These are phyloP conservation scores for Polyommatus iphigenia DNA, from an alignment of 2,888 invertebrate genomes.

Conservation along the genomic window DNA sequence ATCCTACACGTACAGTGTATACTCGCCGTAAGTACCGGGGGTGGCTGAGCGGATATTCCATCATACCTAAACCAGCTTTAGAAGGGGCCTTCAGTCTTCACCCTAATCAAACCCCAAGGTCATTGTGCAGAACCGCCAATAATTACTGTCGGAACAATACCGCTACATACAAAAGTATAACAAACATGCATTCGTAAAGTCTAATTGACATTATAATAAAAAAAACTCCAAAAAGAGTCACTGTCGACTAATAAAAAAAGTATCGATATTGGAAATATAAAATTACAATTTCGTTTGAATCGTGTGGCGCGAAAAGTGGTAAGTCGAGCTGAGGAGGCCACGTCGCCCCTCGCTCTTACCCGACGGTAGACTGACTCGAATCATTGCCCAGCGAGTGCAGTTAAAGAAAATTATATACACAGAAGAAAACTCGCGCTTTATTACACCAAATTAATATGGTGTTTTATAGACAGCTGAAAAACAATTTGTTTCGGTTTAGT, in stretches of 20 bases:
- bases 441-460: neutral
- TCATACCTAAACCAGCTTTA: conserved; percentile 45
- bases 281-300: conserved; percentile 24
- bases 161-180: neutral
- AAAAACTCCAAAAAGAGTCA: neutral
- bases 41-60: conserved; percentile 47
- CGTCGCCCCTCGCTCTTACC: conserved; percentile 60
- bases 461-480: neutral
- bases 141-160: neutral
- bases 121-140: conserved; percentile 25
- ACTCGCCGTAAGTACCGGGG: conserved; percentile 21
- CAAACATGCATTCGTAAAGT: neutral
- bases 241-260: neutral
- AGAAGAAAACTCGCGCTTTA: neutral
- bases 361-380: conserved; percentile 54
- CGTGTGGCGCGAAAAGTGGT: conserved; percentile 52
- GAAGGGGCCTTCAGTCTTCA: conserved; percentile 39
- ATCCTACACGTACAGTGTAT: neutral
- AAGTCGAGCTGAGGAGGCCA: conserved; percentile 43
- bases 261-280: conserved; percentile 6
- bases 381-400: conserved; percentile 18
- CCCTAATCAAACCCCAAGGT: conserved; percentile 37
- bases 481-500: neutral
- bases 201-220: neutral
- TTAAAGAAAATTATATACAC: conserved; percentile 11